These are phyloP conservation scores for Etheostoma spectabile DNA, from an alignment of 2,113 vertebrate genomes.

Conservation along the genomic window DNA sequence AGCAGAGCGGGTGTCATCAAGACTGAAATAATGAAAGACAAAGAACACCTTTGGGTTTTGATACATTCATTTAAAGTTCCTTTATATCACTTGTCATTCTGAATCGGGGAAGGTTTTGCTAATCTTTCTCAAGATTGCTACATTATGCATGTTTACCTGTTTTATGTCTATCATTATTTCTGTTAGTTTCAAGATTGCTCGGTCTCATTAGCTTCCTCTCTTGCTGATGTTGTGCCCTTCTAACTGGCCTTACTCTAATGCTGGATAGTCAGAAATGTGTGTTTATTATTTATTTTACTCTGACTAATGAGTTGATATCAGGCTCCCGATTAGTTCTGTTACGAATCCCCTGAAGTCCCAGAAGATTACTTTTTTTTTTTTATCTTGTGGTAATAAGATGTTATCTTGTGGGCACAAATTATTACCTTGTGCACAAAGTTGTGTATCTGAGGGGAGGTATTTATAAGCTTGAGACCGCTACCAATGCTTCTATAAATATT, in stretches of 20 bases:
- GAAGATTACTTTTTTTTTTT: not conserved
- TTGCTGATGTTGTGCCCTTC: not conserved
- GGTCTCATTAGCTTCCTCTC: not conserved
- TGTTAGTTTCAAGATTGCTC: not conserved
- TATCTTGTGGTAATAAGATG: not conserved
- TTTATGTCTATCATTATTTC: not conserved
- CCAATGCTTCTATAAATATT: not conserved
- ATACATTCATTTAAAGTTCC: not conserved
- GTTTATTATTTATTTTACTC: slow-evolving; percentile 1
- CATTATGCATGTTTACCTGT: not conserved
- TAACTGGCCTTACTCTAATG: not conserved
- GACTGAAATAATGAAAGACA: not conserved
- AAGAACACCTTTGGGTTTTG: not conserved
- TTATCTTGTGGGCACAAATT: not conserved
- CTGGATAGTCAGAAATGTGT: not conserved
- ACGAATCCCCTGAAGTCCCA: not conserved
- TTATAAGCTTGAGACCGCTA: not conserved
- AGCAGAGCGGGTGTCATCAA: not conserved
- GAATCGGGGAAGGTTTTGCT: no score
- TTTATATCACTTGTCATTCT: no score
- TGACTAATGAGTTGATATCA: not conserved
- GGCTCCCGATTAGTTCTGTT: not conserved
- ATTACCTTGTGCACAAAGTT: slow-evolving; percentile 19
- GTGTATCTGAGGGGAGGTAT: not conserved
- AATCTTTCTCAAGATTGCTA: no score